A percentile compares a stretch with the other conserved stretches of the same genome.
Conservation (phyloP, 2,888 invertebrate species). For the Cryptosula pallasiana region DNA sequence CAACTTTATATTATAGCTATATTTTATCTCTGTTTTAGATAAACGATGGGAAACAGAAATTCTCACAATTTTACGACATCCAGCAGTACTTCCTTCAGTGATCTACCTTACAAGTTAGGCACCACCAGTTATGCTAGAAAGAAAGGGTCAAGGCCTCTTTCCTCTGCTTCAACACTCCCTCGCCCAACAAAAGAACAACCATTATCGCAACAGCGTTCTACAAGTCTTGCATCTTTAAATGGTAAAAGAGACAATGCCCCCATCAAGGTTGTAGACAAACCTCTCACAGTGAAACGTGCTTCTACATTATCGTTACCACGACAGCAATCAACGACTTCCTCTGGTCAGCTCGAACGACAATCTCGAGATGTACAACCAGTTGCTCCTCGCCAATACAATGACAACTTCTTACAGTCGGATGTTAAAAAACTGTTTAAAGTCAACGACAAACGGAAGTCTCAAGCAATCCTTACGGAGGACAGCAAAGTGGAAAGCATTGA, state of each 20-base stretch:
- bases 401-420: background rate
- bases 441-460: background rate
- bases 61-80: background rate
- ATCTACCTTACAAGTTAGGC: constrained; percentile 11
- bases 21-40: no score
- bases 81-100: background rate
- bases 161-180: background rate
- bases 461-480: background rate
- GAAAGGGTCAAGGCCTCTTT: background rate
- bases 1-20: no score
- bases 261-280: background rate
- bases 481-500: background rate
- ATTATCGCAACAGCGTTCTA: background rate
- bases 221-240: background rate
- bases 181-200: background rate
- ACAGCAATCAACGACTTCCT: background rate
- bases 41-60: background rate
- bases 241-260: background rate
- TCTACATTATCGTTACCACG: background rate
- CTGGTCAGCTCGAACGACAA: background rate
- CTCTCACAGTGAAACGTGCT: background rate
- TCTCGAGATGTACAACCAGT: background rate
- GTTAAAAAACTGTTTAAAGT: constrained; percentile 15
- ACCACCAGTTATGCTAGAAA: background rate
- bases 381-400: constrained; percentile 2